Percentiles rank a stretch among this genome's conserved stretches.
These are phyloP conservation scores for Microhierax caerulescens DNA, from an alignment of 2,797 vertebrate genomes.

Conservation along the genomic window DNA sequence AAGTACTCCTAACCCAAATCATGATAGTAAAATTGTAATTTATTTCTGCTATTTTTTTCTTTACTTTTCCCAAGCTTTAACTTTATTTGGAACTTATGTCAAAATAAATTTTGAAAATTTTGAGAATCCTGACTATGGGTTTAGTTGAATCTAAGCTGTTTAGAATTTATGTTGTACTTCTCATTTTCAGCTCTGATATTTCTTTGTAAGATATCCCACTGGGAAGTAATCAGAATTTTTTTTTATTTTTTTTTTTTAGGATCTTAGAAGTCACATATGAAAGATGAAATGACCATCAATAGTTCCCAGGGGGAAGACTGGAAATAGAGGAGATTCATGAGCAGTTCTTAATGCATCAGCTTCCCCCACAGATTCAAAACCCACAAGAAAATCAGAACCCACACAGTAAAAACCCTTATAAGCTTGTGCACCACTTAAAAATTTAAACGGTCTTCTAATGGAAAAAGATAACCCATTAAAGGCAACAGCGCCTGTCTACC, in stretches of 20 bases:
- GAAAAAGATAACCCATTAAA: background rate
- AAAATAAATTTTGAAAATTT: constrained; percentile 34
- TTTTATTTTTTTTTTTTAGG: background rate
- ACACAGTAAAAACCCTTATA: background rate
- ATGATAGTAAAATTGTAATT: background rate
- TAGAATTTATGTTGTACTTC: constrained; percentile 18
- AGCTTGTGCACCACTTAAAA: background rate
- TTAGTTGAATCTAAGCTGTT: background rate
- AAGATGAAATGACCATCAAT: constrained; percentile 70
- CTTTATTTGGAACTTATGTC: background rate
- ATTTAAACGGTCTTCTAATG: constrained; percentile 4
- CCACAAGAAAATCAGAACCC: constrained; percentile 1
- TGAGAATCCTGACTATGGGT: background rate
- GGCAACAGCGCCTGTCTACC: background rate
- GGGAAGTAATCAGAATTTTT: constrained; percentile 41
- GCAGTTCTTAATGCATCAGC: constrained; percentile 31
- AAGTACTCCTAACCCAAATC: background rate
- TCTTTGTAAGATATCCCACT: constrained; percentile 44
- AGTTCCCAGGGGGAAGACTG: constrained; percentile 19
- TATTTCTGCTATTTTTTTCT: background rate
- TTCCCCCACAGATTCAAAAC: constrained; percentile 36
- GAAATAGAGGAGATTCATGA: constrained; percentile 52
- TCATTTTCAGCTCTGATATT: constrained; percentile 7
- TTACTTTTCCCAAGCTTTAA: background rate
- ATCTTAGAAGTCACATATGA: constrained; percentile 64